Conservation (phyloP, 2,797 vertebrate genomes). For the Sitta carolinensis region DNA sequence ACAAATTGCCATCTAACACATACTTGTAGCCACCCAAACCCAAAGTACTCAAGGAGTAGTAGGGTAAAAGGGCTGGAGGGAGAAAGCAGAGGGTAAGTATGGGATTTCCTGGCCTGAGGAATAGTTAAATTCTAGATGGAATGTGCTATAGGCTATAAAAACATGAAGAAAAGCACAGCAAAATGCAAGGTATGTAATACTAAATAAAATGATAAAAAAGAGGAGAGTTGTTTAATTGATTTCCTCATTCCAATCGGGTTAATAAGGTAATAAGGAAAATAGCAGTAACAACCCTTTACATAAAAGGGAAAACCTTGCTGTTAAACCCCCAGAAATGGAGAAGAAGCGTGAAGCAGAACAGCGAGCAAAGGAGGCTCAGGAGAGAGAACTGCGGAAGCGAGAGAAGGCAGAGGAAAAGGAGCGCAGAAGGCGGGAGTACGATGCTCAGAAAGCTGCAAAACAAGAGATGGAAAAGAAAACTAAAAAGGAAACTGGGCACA, state of each 20-base stretch:
- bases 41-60: not conserved
- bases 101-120: not conserved
- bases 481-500: conserved; percentile 78
- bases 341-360: conserved; percentile 90
- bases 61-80: not conserved
- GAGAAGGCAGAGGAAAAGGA: conserved; percentile 97
- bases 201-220: not conserved
- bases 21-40: not conserved
- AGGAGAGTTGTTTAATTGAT: not conserved
- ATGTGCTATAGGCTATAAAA: not conserved
- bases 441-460: conserved; percentile 87
- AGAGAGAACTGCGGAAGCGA: conserved; percentile 87
- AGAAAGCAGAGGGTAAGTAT: not conserved
- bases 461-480: conserved; percentile 86
- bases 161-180: not conserved
- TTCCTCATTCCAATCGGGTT: not conserved
- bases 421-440: conserved; percentile 89
- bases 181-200: not conserved
- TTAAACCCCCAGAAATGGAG: conserved; percentile 80
- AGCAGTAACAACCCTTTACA: not conserved
- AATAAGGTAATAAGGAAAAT: not conserved
- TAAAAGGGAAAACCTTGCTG: not conserved
- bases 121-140: not conserved
- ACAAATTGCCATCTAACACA: not conserved
- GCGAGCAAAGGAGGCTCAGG: conserved; percentile 87